Conservation (phyloP, 2,888 invertebrate genomes). For the Acanthosepion pharaonis region DNA sequence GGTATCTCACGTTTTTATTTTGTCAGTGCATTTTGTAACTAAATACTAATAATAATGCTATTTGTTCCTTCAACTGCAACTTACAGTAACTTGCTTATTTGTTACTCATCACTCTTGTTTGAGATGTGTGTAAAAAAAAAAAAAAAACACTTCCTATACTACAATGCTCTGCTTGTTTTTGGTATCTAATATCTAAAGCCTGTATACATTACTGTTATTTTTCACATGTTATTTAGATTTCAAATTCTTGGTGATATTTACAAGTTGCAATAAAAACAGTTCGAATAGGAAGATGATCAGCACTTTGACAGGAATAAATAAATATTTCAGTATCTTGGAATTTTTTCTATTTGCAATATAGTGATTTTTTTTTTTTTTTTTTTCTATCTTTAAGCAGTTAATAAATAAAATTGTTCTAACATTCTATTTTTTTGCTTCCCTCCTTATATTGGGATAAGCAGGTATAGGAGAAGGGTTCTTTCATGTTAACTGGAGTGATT, state of each 20-base stretch:
- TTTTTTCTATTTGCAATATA: background rate
- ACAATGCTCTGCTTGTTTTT: background rate
- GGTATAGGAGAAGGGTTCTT: background rate
- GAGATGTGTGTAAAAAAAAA: background rate
- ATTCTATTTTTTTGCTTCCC: background rate
- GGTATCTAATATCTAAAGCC: background rate
- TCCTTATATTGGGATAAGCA: background rate
- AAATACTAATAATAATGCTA: background rate
- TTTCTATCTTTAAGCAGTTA: background rate
- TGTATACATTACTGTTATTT: background rate
- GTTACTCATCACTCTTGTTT: background rate
- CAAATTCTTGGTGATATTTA: background rate
- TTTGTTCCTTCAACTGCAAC: background rate
- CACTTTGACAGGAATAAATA: background rate
- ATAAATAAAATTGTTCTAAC: background rate
- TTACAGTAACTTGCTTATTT: background rate
- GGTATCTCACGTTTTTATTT: too few relatives aligned
- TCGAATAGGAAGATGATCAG: background rate
- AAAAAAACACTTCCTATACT: background rate
- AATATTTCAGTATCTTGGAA: background rate
- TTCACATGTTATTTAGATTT: background rate
- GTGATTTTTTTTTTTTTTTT: background rate
- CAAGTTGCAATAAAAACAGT: background rate
- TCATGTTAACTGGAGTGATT: background rate
- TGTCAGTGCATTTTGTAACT: background rate